phyloP scores from a whole-genome alignment of 2,888 invertebrate genomes.

The Brenthis ino region DNA sequence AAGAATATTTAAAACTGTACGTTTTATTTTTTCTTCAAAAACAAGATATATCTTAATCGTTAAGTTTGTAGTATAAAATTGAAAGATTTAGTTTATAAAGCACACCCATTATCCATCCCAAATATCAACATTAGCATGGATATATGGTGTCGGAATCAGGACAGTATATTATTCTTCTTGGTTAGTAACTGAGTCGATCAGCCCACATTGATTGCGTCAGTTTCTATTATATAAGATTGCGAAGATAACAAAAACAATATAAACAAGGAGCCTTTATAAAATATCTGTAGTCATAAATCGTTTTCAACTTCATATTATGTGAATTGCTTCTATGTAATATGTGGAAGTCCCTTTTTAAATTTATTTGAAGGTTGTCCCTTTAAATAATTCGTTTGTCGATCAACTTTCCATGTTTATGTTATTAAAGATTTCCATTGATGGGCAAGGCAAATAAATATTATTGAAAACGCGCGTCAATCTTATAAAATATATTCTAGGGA shows the following conservation, averaged over 20 bases:
- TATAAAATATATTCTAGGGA: too few relatives aligned
- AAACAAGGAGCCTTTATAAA: too few relatives aligned
- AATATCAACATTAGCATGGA: slow-evolving; percentile 68
- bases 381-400: too few relatives aligned
- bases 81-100: slow-evolving; percentile 47
- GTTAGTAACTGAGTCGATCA: slow-evolving; percentile 55
- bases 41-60: slow-evolving; percentile 21
- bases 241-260: slow-evolving; percentile 30
- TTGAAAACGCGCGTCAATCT: too few relatives aligned
- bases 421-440: too few relatives aligned
- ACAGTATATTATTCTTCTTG: slow-evolving; percentile 47
- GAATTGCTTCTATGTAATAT: too few relatives aligned
- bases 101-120: slow-evolving; percentile 46
- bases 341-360: too few relatives aligned
- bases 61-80: slow-evolving; percentile 29
- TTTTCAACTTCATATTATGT: too few relatives aligned
- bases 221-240: slow-evolving; percentile 27
- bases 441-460: too few relatives aligned
- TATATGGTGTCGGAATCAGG: slow-evolving; percentile 54
- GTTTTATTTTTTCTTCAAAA: slow-evolving; percentile 20
- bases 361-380: too few relatives aligned
- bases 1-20: slow-evolving; percentile 8
- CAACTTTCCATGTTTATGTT: too few relatives aligned
- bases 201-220: slow-evolving; percentile 51
- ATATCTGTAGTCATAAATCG: too few relatives aligned